Evolutionary conservation across 2,888 invertebrate species (phyloP).

Genomic region (Melanophora roralis): DNA sequence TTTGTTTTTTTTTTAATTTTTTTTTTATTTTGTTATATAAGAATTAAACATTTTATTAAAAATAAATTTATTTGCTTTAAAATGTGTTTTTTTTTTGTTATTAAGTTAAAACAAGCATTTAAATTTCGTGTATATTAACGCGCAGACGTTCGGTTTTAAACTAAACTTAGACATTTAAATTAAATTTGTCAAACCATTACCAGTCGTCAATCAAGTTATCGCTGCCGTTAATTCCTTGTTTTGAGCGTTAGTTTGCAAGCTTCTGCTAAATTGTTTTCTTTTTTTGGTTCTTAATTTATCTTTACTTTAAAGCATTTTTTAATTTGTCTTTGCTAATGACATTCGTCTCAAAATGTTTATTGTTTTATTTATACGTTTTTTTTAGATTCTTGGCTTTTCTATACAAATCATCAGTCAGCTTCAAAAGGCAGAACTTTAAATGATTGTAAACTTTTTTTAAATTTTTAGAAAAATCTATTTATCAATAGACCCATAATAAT

Average conservation of each 20-base stretch:
- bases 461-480: not conserved
- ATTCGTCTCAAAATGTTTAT: slow-evolving; percentile 5
- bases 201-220: slow-evolving; percentile 4
- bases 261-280: slow-evolving; percentile 23
- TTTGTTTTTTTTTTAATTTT: not conserved
- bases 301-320: not conserved
- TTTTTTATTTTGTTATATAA: not conserved
- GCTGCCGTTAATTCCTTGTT: slow-evolving; percentile 1
- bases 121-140: slow-evolving; percentile 37
- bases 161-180: slow-evolving; percentile 56
- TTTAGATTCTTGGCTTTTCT: not conserved
- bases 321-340: not conserved
- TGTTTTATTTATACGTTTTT: not conserved
- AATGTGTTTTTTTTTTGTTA: not conserved
- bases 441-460: not conserved
- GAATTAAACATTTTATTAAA: not conserved
- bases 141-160: slow-evolving; percentile 57
- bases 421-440: slow-evolving; percentile 8
- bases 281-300: slow-evolving; percentile 10
- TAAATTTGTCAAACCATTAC: slow-evolving; percentile 36
- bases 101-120: no score
- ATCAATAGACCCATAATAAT: no score
- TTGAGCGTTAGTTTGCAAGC: not conserved
- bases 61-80: not conserved
- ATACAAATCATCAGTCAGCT: slow-evolving; percentile 1